Evolutionary conservation across 2,888 invertebrate genomes (phyloP), one percentile per base, ranked within the genome.

Genomic region (Cosmopolites sordidus): DNA sequence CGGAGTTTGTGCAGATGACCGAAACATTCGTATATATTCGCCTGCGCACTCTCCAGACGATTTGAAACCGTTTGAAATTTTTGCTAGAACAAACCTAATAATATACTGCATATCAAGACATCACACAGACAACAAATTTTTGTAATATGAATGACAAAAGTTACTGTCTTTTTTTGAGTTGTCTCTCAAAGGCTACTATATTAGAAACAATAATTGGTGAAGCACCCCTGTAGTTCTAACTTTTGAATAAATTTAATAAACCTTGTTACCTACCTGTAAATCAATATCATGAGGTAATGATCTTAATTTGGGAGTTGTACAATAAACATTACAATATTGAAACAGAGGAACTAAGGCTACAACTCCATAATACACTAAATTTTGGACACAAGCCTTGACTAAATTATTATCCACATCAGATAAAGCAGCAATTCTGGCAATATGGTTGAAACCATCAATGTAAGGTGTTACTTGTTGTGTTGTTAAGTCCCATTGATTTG

Each of bases 371-470:
- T 87, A 94, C 60, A 90, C 83, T 59, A 96, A 78, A 75, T 96
- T 96, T 72, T 94, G 94, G 51, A 96, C 84, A 71, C 94, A 94
- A 0, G 92, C 89, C 73, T 96, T 96, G 0, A 96, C 96, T 27
- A 96, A 78, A 71, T 92, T 91, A 60, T 89, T 90, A 70, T 96
- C 95, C 0, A 97, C 93, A 67, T 94, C 92, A 0, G 94, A 89
- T 66, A 92, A 87, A 0, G 85, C 82, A 0, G 95, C 89, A 58
- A 97, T 94, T 66, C 90, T 87, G 0, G 90, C 84, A 2, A 96
- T 84, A 72, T 96, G 94, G 73, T 93, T 92, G 67, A 89, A 90
- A 0, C 96, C 95, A 73, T 96, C 90, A 44, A 97, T 91, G 67
- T 87, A 89, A 0, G 92, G 91, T 17, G 77, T 59, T 39, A 90